Evolutionary conservation across 1,140 invertebrate genomes (phyloP).

Genomic region (Solenopsis invicta): DNA sequence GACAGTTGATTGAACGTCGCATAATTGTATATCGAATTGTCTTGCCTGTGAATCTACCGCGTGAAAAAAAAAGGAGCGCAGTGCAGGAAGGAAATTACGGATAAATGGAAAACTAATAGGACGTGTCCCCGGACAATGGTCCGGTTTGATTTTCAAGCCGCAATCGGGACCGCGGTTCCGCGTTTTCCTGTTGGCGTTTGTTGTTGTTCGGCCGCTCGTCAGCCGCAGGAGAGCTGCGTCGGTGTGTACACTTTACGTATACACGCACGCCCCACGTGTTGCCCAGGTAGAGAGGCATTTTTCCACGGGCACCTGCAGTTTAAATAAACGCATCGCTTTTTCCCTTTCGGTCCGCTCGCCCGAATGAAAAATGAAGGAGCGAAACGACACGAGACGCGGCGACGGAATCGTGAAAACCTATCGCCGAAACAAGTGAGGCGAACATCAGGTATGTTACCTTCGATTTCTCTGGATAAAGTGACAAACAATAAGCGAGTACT

Average conservation of each 20-base stretch:
- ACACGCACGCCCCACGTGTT: neutral
- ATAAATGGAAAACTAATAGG: constrained; percentile 82
- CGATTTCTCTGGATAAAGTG: neutral
- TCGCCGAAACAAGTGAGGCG: constrained; percentile 61
- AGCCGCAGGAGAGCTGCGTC: constrained; percentile 79
- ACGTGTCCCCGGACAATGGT: constrained; percentile 76
- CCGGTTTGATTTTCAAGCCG: constrained; percentile 81
- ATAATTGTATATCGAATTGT: constrained; percentile 1
- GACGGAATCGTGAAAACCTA: constrained; percentile 77
- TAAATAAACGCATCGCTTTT: constrained; percentile 80
- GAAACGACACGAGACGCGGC: constrained; percentile 71
- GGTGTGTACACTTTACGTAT: constrained; percentile 49
- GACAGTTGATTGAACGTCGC: constrained; percentile 5
- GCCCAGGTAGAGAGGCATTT: constrained; percentile 72
- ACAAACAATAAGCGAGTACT: neutral
- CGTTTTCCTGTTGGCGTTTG: constrained; percentile 81
- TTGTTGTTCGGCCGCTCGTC: constrained; percentile 82
- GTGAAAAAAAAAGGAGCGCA: neutral
- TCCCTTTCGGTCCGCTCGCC: constrained; percentile 40
- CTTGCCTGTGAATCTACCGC: constrained; percentile 1
- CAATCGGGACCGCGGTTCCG: constrained; percentile 76
- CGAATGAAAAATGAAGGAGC: constrained; percentile 80
- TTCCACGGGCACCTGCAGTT: constrained; percentile 80
- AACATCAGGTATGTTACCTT: constrained; percentile 47
- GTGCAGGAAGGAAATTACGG: constrained; percentile 46